A percentile compares a stretch with the other conserved stretches of the same genome.
These are phyloP conservation scores for Habroteleia sp. DNA, from an alignment of 2,888 invertebrate genomes.

Conservation along the genomic window DNA sequence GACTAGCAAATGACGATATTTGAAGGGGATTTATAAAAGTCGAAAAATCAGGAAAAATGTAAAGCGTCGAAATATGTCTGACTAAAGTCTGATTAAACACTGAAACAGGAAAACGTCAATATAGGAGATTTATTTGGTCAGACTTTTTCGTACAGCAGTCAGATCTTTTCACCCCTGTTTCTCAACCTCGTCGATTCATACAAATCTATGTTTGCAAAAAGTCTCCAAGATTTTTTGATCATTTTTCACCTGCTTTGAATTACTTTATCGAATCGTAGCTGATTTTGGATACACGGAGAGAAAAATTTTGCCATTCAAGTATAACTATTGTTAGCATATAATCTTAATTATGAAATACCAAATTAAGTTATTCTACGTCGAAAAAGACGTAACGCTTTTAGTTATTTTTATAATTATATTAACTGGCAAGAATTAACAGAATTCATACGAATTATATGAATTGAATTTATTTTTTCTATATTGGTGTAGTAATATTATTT, in stretches of 20 bases:
- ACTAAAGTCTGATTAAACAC: constrained; percentile 59
- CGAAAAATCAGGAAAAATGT: constrained; percentile 32
- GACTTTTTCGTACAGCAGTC: constrained; percentile 51
- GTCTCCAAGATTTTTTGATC: constrained; percentile 8
- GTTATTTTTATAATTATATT: no score
- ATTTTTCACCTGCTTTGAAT: constrained; percentile 33
- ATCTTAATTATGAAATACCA: no score
- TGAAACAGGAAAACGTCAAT: constrained; percentile 51
- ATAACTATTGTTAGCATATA: no score
- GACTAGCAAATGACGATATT: constrained; percentile 25
- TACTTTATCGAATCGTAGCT: no score
- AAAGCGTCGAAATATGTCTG: constrained; percentile 31
- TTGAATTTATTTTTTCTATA: no score
- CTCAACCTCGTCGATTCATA: constrained; percentile 28
- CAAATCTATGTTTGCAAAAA: constrained; percentile 48
- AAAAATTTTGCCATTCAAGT: no score
- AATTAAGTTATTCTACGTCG: no score
- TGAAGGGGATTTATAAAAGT: constrained; percentile 16
- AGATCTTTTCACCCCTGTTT: constrained; percentile 32
- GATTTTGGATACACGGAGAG: no score
- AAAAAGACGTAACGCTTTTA: no score
- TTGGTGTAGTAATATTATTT: no score
- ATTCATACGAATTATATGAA: no score
- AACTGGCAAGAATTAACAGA: no score
- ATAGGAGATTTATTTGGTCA: constrained; percentile 52